These are phyloP conservation scores for Axis porcinus DNA, from an alignment of 2,113 vertebrate genomes.

Conservation along the genomic window DNA sequence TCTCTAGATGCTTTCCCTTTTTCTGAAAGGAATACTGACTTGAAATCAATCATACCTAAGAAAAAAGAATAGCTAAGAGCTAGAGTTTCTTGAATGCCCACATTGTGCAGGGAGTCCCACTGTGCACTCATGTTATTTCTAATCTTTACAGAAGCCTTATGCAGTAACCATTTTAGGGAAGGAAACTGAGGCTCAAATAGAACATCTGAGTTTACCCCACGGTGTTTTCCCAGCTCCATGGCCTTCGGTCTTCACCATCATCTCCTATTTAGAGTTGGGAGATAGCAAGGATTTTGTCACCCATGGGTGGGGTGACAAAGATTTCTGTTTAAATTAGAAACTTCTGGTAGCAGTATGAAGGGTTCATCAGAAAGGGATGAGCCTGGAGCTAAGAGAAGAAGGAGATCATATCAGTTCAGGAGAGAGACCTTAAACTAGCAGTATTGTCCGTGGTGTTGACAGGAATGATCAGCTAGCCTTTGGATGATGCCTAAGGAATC, in stretches of 20 bases:
- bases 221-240: not conserved
- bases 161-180: not conserved
- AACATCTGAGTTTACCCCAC: not conserved
- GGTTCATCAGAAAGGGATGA: not conserved
- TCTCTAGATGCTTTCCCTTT: conserved; percentile 27
- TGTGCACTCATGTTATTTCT: not conserved
- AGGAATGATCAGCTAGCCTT: not conserved
- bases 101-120: not conserved
- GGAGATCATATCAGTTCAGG: not conserved
- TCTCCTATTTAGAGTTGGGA: not conserved
- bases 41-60: conserved; percentile 13
- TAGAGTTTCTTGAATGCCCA: conserved; percentile 10
- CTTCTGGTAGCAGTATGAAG: not conserved
- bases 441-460: not conserved
- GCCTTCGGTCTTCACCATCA: not conserved
- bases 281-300: not conserved
- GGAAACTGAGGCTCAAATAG: not conserved
- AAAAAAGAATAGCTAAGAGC: conserved; percentile 6
- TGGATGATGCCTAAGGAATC: not conserved
- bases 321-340: not conserved
- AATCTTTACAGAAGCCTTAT: not conserved
- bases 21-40: conserved; percentile 55
- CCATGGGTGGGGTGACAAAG: not conserved
- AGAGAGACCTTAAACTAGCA: not conserved
- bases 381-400: not conserved